These are phyloP conservation scores for Nipponacmea schrenckii DNA, from an alignment of 2,888 invertebrate genomes.

Conservation along the genomic window DNA sequence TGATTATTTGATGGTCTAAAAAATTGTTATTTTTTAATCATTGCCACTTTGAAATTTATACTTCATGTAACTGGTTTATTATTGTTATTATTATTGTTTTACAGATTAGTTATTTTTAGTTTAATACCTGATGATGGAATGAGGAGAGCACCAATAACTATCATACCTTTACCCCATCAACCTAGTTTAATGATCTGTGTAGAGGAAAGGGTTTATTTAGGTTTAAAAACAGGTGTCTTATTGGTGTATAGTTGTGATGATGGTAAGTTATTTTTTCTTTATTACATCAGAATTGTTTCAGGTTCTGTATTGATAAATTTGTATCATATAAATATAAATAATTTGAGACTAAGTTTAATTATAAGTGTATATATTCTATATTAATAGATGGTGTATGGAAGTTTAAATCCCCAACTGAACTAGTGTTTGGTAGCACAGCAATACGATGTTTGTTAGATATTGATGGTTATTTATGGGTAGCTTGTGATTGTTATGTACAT, in stretches of 20 bases:
- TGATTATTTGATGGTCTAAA: too few species aligned
- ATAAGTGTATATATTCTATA: neutral
- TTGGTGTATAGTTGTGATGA: conserved; percentile 77
- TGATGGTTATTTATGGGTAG: conserved; percentile 85
- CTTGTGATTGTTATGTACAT: conserved; percentile 86
- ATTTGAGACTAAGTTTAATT: too few species aligned
- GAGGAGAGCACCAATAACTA: conserved; percentile 30
- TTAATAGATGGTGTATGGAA: conserved; percentile 41
- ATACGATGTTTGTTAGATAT: conserved; percentile 79
- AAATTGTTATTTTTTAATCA: too few species aligned
- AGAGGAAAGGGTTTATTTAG: conserved; percentile 89
- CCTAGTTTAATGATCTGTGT: conserved; percentile 84
- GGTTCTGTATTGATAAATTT: too few species aligned
- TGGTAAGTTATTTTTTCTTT: conserved; percentile 42
- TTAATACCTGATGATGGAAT: conserved; percentile 40
- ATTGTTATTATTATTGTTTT: conserved; percentile 17
- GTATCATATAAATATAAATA: too few species aligned
- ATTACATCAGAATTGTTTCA: neutral
- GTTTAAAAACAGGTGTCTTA: conserved; percentile 81
- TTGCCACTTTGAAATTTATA: too few species aligned
- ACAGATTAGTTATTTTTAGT: conserved; percentile 50
- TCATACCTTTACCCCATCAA: conserved; percentile 34
- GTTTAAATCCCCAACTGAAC: conserved; percentile 24
- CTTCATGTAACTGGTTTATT: too few species aligned
- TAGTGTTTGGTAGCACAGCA: conserved; percentile 31